Base-by-base conservation (phyloP, 2,888 invertebrate genomes). In the Rhagophthalmus giganteus region DNA sequence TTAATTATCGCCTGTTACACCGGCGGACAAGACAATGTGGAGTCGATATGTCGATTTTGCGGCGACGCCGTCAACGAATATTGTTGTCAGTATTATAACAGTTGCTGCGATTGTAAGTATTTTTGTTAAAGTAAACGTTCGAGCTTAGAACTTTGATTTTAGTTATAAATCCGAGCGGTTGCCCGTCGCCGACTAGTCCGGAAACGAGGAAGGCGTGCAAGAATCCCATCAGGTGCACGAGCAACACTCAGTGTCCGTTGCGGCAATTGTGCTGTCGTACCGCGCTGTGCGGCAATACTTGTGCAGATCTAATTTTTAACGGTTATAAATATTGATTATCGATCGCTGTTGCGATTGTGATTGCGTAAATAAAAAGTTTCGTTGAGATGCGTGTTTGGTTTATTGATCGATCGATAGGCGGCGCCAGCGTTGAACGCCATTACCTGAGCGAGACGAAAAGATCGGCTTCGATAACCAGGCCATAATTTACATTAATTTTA, bases 31-130 rank as follows among this genome's bases (percentile, higher is more conserved):
- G 57, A 55, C 40, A 40, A 27, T 12, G 14, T 57, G n/a, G 49
- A 56, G 10, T 50, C 42, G n/a, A 50, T 59, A 25, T 62, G 62
- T 35, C 50, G 38, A 45, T 34, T 46, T 34, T 62, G 62, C 49
- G 60, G 58, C 2, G 59, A 58, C 47, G 38, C 32, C 11, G 53
- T 58, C 2, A 57, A 58, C 12, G 51, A 46, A 27, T 57, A 55
- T 25, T 58, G 60, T 35, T 59, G 59, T 35, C 50, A 48, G 25
- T 59, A 59, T 39, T 26, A 53, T 34, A 59, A 55, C 26, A 51
- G 38, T 2, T 59, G 59, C 13, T 59, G 59, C 41, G 55, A 59
- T 10, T 53, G 59, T 59, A 51, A 58, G 59, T 59, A 54, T 15
- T 13, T 20, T 20, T 4, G 13, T 1, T 14, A 5, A 10, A 10